These are phyloP conservation scores for Hemibates koningsi DNA, from an alignment of 2,113 vertebrate species.

Conservation along the genomic window DNA sequence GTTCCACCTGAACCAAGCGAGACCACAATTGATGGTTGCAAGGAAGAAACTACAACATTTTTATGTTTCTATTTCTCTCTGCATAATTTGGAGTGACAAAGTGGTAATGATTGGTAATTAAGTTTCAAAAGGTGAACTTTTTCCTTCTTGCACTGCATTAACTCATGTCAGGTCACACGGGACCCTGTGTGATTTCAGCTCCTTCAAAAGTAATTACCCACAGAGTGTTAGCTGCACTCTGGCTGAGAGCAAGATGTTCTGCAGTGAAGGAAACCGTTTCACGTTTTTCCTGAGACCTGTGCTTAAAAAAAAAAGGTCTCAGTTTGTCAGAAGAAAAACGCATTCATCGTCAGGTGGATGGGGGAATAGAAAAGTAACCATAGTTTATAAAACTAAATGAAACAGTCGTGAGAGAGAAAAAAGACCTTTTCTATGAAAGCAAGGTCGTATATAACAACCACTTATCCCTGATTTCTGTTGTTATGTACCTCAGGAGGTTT, in stretches of 20 bases:
- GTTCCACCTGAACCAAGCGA: not conserved
- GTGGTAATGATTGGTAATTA: not conserved
- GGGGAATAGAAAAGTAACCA: not conserved
- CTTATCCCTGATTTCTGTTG: not conserved
- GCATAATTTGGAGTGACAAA: not conserved
- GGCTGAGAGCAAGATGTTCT: not conserved
- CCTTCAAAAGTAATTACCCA: constrained; percentile 25
- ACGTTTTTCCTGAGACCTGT: not conserved
- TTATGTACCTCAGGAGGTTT: not conserved
- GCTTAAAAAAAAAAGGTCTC: not conserved
- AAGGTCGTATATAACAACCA: not conserved
- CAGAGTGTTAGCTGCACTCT: not conserved
- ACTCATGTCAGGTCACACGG: constrained; percentile 1
- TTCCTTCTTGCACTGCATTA: not conserved
- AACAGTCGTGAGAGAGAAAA: not conserved
- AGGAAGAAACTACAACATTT: not conserved
- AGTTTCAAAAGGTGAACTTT: constrained; percentile 4
- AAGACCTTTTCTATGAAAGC: not conserved
- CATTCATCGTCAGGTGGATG: not conserved
- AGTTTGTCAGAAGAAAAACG: not conserved
- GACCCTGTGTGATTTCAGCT: not conserved
- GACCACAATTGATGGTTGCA: not conserved
- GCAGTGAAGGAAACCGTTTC: not conserved
- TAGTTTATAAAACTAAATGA: not conserved
- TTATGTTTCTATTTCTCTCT: not conserved